Evolutionary conservation across 2,888 invertebrate species (phyloP).

Genomic region (Biston stratarius): DNA sequence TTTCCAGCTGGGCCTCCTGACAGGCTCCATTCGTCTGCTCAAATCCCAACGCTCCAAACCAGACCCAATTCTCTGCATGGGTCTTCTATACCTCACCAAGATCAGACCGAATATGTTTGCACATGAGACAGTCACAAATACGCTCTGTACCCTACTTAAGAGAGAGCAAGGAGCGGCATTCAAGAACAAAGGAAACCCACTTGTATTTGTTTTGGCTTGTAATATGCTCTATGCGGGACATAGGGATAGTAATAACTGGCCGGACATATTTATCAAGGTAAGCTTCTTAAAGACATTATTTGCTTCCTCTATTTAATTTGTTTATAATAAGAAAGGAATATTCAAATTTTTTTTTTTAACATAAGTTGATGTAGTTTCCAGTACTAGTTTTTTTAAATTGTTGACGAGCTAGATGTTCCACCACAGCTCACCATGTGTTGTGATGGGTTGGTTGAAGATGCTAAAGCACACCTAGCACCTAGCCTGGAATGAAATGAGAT

Average conservation of each 20-base stretch:
- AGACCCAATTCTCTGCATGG: constrained; percentile 91
- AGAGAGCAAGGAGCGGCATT: constrained; percentile 90
- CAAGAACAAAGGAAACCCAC: constrained; percentile 93
- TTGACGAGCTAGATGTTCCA: no score
- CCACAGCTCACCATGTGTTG: no score
- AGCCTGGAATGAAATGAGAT: no score
- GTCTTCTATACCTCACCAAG: constrained; percentile 93
- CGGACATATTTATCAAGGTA: constrained; percentile 96
- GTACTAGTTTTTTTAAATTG: no score
- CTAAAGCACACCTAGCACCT: no score
- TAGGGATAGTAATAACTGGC: constrained; percentile 94
- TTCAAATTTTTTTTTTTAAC: no score
- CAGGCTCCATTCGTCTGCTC: constrained; percentile 94
- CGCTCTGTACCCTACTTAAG: constrained; percentile 93
- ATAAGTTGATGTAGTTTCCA: no score
- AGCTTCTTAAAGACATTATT: not conserved
- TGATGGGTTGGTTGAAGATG: no score
- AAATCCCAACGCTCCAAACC: constrained; percentile 93
- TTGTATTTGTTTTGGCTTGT: constrained; percentile 93
- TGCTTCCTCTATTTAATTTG: no score
- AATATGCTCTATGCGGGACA: constrained; percentile 94
- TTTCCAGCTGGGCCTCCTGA: constrained; percentile 90
- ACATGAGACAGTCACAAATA: constrained; percentile 91
- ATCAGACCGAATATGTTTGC: constrained; percentile 91
- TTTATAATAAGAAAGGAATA: no score